Percentiles rank a stretch among this genome's conserved stretches.
Evolutionary conservation across 2,888 invertebrate species (phyloP).

Genomic region (Drosophila nr. medialis): DNA sequence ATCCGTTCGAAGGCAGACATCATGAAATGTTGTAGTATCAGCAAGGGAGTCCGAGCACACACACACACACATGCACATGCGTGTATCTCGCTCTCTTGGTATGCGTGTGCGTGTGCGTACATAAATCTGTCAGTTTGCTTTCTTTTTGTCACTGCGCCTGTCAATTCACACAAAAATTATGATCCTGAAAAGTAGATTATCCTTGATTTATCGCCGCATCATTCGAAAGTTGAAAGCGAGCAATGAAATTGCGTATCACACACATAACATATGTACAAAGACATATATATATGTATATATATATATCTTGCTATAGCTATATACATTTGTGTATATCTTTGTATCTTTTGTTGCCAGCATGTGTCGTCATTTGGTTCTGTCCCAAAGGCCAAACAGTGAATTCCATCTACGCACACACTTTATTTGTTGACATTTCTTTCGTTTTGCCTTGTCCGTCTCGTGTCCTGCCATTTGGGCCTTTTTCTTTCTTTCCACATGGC

Average conservation of each 20-base stretch:
- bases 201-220: conserved; percentile 84
- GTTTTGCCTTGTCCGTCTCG: conserved; percentile 1
- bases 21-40: conserved; percentile 53
- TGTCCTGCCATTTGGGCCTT: conserved; percentile 26
- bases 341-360: conserved; percentile 76
- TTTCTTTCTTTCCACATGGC: conserved; percentile 29
- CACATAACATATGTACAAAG: conserved; percentile 28
- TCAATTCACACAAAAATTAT: conserved; percentile 85
- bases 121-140: conserved; percentile 84
- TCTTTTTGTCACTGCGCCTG: conserved; percentile 82
- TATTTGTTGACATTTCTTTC: conserved; percentile 74
- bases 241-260: conserved; percentile 68
- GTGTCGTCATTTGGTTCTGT: conserved; percentile 65
- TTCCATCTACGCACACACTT: conserved; percentile 66
- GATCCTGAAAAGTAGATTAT: conserved; percentile 85
- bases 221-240: conserved; percentile 79
- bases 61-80: conserved; percentile 3
- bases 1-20: conserved; percentile 71
- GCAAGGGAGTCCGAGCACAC: conserved; percentile 41
- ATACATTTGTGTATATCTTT: conserved; percentile 56
- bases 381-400: conserved; percentile 25
- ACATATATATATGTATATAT: conserved; percentile 56
- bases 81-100: conserved; percentile 34
- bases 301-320: conserved; percentile 52
- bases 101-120: conserved; percentile 72